phyloP scores from a whole-genome alignment of 2,113 vertebrate species.

The Myxocyprinus asiaticus region DNA sequence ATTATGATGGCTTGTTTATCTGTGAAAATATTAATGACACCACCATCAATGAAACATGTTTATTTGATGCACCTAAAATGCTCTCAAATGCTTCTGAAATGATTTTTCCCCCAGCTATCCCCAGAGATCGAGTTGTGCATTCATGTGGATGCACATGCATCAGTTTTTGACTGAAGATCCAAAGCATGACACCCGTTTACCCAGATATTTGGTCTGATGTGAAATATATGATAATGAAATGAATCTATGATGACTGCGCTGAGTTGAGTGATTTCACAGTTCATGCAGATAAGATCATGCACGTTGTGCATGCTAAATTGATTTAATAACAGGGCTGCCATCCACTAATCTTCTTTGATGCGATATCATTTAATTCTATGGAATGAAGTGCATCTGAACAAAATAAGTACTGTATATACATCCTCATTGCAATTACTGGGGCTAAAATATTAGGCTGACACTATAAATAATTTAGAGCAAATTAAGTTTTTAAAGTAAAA shows the following conservation, averaged over 20 bases:
- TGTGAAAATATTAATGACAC: neutral
- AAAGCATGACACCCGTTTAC: slow-evolving; percentile 18
- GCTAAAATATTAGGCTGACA: neutral
- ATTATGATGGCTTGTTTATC: neutral
- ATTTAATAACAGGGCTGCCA: slow-evolving; percentile 9
- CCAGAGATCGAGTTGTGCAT: too few relatives aligned
- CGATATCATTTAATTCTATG: neutral
- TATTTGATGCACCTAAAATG: too few relatives aligned
- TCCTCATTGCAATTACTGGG: neutral
- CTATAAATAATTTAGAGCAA: too few relatives aligned
- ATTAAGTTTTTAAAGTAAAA: too few relatives aligned
- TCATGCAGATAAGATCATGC: neutral
- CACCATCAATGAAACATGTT: neutral
- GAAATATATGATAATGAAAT: slow-evolving; percentile 20
- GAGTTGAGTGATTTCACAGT: slow-evolving; percentile 39
- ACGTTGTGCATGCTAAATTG: slow-evolving; percentile 9
- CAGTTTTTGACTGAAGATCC: neutral
- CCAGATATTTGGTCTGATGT: slow-evolving; percentile 23
- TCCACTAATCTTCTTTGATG: slow-evolving; percentile 12
- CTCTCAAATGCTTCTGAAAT: neutral
- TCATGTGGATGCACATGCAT: neutral
- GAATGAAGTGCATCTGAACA: neutral
- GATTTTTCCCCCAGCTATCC: too few relatives aligned
- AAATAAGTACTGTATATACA: neutral
- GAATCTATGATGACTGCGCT: slow-evolving; percentile 9